Evolutionary conservation across 2,888 invertebrate genomes (phyloP), one percentile per base, ranked within the genome.

Genomic region (Andrena haemorrhoa): DNA sequence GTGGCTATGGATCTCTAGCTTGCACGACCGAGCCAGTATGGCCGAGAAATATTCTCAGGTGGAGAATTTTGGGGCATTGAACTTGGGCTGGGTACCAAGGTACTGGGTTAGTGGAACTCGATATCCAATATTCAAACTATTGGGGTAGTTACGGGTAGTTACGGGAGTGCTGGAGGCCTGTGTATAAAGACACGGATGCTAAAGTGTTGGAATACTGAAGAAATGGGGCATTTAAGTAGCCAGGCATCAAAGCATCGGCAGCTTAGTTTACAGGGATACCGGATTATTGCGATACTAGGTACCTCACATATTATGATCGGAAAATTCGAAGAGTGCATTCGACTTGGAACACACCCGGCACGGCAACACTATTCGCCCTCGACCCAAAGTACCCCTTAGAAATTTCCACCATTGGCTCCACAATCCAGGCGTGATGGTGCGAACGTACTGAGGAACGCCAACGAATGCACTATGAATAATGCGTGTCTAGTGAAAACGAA

Each of bases 401-500:
- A 23, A 47, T 31, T 31, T 29, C 60, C 0, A 23, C 20, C 4
- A 8, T 20, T 47, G 16, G 16, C 10, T 47, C 20, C 47, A 47
- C 12, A 31, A 60, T 23, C 41, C 41, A 70, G 70, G 23, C 23
- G 12, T 4, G 16, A 47, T 35, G 78, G 58, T 53, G 68, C 61
- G 69, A 80, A 81, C 70, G 61, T 66, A 23, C 1, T 26, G 1
- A n/a, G 70, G n/a, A 64, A 80, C 41, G 53, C 41, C 41, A 69
- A 71, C 73, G 79, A 69, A 70, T 73, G 83, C 63, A 70, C 66
- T 49, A 60, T 79, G 83, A 76, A 41, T 75, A 41, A 65, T 74
- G 73, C 73, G 76, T 61, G 49, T 63, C 49, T 70, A 79, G 63
- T 79, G 84, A 78, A 12, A 64, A 79, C 83, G 83, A 73, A 58